phyloP scores from a whole-genome alignment of 2,888 invertebrate species.

The Monochamus alternatus region DNA sequence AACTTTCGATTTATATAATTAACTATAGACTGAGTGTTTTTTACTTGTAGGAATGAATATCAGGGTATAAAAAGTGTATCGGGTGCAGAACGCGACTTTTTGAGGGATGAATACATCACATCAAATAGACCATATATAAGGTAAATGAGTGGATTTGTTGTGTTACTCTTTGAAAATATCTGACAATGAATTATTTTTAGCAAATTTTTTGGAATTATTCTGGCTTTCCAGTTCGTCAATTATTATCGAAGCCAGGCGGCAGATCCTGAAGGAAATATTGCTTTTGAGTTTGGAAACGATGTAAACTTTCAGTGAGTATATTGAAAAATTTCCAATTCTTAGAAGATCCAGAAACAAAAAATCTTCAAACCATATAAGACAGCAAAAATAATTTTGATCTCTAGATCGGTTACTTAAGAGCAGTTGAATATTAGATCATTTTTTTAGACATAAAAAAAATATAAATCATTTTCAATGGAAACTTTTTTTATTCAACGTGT shows the following conservation, averaged over 20 bases:
- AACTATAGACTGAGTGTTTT: too few relatives aligned
- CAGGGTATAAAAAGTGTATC: slow-evolving; percentile 70
- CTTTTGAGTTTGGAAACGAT: slow-evolving; percentile 9
- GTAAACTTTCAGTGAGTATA: slow-evolving; percentile 12
- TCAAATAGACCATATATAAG: slow-evolving; percentile 71
- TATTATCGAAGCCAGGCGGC: slow-evolving; percentile 53
- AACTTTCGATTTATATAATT: too few relatives aligned
- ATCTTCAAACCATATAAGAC: background rate
- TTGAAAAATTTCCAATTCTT: background rate
- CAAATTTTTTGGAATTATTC: slow-evolving; percentile 74
- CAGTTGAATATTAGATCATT: too few relatives aligned
- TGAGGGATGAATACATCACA: slow-evolving; percentile 73
- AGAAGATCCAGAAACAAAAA: background rate
- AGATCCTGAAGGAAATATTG: slow-evolving; percentile 10
- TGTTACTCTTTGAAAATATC: background rate
- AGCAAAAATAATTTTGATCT: too few relatives aligned
- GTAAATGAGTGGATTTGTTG: background rate
- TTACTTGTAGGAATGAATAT: slow-evolving; percentile 3
- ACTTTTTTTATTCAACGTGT: too few relatives aligned
- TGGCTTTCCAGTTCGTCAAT: slow-evolving; percentile 76
- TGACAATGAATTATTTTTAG: slow-evolving; percentile 66
- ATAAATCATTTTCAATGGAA: too few relatives aligned
- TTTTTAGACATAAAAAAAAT: too few relatives aligned
- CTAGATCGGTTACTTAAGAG: too few relatives aligned
- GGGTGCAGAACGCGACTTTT: slow-evolving; percentile 71